Evolutionary conservation across 2,797 vertebrate genomes (phyloP), one percentile per base, ranked within the genome.

Genomic region (Sciurus carolinensis): DNA sequence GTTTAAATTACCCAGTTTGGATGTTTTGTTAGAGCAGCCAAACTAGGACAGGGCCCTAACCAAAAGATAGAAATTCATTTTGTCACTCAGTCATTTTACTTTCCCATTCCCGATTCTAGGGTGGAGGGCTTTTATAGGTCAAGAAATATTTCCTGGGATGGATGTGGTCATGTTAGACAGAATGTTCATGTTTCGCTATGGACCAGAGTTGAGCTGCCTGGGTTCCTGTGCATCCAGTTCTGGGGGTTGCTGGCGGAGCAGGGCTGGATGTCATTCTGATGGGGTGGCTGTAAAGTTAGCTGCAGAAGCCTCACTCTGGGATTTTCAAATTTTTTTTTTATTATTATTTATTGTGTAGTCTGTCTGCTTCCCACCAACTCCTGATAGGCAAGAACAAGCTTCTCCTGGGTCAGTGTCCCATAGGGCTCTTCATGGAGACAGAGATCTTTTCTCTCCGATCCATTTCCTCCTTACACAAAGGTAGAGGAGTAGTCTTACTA

Each of bases 41-140:
- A 44, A 84, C 36, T 87, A 87, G 50, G 52, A 69, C 5, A 39
- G 62, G 30, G 10, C 28, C 20, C 47, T 33, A 79, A 62, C 33
- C 59, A 87, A 94, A 95, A 66, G 30, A 44, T 15, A 88, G 20
- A 91, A 50, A 87, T 81, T 77, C 12, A 30, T 73, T 76, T 83
- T 87, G 30, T 92, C 47, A 72, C 44, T 94, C 42, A 42, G 18
- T 20, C 57, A 12, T 75, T 83, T 0, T 26, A 36, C 7, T 26
- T 84, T 93, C 39, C 71, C 33, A 42, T 83, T 83, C 11, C 30
- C 80, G 26, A 24, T 2, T 28, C 54, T 33, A 85, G 22, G 33
- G 77, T 71, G 14, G 69, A 88, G 80, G 39, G 67, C 57, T 86
- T 36, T 59, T 77, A 71, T 20, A 28, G 59, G 13, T 75, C 39